Base-by-base conservation (phyloP, 1,140 invertebrate species). In the Plutomurus gul region DNA sequence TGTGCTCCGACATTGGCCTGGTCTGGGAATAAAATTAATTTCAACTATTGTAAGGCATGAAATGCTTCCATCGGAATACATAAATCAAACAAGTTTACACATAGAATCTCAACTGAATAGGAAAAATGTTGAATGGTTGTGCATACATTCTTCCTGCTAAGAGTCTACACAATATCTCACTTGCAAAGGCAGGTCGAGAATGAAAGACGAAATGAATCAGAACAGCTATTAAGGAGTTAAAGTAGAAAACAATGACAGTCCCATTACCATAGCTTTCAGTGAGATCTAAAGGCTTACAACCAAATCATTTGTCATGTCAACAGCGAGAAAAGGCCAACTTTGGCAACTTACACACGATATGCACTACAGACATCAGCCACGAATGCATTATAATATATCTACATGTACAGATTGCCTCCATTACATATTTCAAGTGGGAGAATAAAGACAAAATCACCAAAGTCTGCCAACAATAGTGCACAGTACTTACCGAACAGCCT, bases 291-390 rank as follows among this genome's bases (percentile, higher is more conserved):
- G 11, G 47, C 7, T 51, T 22, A 10, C 8, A 65, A 65, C 56
- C 56, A 65, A 65, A 25, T 65, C 56, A 65, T 65, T 65, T 65
- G 56, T 65, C 56, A 33, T 65, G 56, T 65, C 56, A 65, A 25
- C 25, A 27, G 2, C 30, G 27, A 65, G 27, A 18, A 33, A 30
- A 27, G 25, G 39, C 39, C n/a, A 13, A 43, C 11, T 43, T 10
- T 43, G 11, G 39, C 39, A 43, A n/a, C 39, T 43, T 1, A 25
- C 16, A 30, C 25, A 65, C 36, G 27, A n/a, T 16, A 65, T 65
- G 16, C 27, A 25, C 13, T 65, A 65, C 27, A 5, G 10, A 7
- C 16, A 65, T 33, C 18, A 30, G 10, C 47, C 47, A 22, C 47
- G n/a, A n/a, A n/a, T 22, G 20, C 47, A 22, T 51, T 20, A 51